Evolutionary conservation across 1,140 invertebrate genomes (phyloP), one percentile per base, ranked within the genome.

Genomic region (Muscidifurax raptorellus): DNA sequence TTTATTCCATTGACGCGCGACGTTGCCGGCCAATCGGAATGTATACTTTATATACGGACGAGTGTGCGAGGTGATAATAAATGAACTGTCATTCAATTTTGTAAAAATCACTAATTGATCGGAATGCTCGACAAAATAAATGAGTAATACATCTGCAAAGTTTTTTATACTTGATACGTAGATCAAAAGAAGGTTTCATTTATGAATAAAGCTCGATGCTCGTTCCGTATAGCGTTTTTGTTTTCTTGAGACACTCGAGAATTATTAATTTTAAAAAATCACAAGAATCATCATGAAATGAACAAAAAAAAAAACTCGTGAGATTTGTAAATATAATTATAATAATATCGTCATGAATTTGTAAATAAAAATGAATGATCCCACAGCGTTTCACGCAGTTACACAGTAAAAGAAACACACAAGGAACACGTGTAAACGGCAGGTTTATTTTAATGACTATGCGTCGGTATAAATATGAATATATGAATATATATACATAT

Each of bases 391-490:
- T 32, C 78, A 66, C 83, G 52, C 75, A 40, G 25, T 59, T 69
- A 85, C 74, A 78, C 72, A 78, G 30, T 69, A 69, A 84, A 83
- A 87, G 76, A 86, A 86, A 86, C 85, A 88, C 88, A 83, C 85
- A 83, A 85, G 27, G 87, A 87, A 87, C 86, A 86, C 83, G 86
- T 84, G 82, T 84, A 64, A 81, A 72, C 87, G 88, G 82, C 86
- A 90, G 88, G 88, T 92, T 92, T 92, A 91, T 92, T 92, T 91
- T 91, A 91, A 87, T 88, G 90, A 87, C 75, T 84, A 86, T 84
- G n/a, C 64, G 66, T 82, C 78, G 69, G 84, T 85, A 87, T 87
- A 85, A 85, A 87, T 85, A 89, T 89, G 87, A 86, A 89, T 88
- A 87, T 87, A 89, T 86, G 86, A 89, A 90, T 90, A 89, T 85